Base-by-base conservation (phyloP, 37 sponge, comb jelly and placozoan species). In the Tethya wilhelma region DNA sequence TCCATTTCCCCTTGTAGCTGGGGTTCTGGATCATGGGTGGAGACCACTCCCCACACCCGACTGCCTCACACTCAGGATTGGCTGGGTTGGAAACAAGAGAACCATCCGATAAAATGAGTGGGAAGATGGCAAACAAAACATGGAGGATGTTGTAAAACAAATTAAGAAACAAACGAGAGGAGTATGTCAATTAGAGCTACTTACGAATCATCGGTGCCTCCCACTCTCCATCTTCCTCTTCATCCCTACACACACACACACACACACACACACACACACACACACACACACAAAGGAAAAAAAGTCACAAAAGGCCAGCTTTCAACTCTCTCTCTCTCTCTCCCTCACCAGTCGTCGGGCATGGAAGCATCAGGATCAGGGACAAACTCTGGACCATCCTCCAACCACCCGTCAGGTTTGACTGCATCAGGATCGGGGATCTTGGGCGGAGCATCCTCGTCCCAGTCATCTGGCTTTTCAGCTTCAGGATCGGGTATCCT, bases 211-310 rank as follows among this genome's bases (percentile, higher is more conserved):
- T 75, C 33, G 99, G 97, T 19, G 99, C 77, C 72, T 98, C 99
- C 95, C 95, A 98, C n/a, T 91, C 97, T 59, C 99, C 99, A 84
- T 98, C 99, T 78, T 91, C 92, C 38, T 98, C 99, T 41, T 91
- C 97, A 76, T 98, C 99, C 97, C 96, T 95, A 38, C 7, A 71
- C 14, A 75, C 4, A 66, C 2, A 66, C 73, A 67, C 8, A 22
- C 41, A 59, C 44, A 22, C 64, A 19, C 14, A 14, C 53, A 49
- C 9, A 49, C 14, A 77, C 28, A 5, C 2, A 6, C 49, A 38
- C 55, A 56, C 40, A 46, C 59, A 69, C 31, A 34, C 22, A 7
- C 9, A 8, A 9, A 49, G 53, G 14, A 49, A 49, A 19, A 49
- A 19, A 9, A 19, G 14, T 14, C 9, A 49, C 53, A 49, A 19